These are phyloP conservation scores for Sphaeridia pumilis DNA, from an alignment of 2,888 invertebrate genomes.

Conservation along the genomic window DNA sequence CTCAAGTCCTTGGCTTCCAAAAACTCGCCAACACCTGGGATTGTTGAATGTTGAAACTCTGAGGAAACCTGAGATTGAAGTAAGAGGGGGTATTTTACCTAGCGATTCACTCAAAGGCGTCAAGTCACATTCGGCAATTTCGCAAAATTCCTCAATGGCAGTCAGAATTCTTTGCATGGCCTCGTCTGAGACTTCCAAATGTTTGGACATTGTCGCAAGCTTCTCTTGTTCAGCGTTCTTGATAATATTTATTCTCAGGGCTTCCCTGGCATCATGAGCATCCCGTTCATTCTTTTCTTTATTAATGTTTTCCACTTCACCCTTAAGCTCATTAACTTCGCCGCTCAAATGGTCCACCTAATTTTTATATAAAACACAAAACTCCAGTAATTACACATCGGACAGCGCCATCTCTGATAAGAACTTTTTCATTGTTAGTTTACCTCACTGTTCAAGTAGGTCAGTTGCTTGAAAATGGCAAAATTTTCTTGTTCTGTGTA, in stretches of 20 bases:
- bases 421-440: background rate
- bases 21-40: background rate
- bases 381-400: background rate
- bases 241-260: background rate
- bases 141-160: slow-evolving; percentile 6
- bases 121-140: slow-evolving; percentile 7
- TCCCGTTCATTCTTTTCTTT: background rate
- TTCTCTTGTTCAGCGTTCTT: slow-evolving; percentile 4
- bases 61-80: too few relatives aligned
- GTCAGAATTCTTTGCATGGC: background rate
- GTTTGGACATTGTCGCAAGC: background rate
- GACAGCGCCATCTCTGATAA: background rate
- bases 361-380: background rate
- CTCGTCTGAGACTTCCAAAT: slow-evolving; percentile 6
- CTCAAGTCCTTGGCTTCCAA: background rate
- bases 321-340: slow-evolving; percentile 7
- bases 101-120: background rate
- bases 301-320: background rate
- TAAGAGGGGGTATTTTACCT: slow-evolving; percentile 4
- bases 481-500: slow-evolving; percentile 12
- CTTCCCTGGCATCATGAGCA: background rate
- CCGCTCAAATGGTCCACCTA: slow-evolving; percentile 5
- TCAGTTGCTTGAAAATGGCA: slow-evolving; percentile 4
- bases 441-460: slow-evolving; percentile 7
- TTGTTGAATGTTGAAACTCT: background rate